These are phyloP conservation scores for Megaptera novaeangliae DNA, from an alignment of 2,113 vertebrate species.

Conservation along the genomic window DNA sequence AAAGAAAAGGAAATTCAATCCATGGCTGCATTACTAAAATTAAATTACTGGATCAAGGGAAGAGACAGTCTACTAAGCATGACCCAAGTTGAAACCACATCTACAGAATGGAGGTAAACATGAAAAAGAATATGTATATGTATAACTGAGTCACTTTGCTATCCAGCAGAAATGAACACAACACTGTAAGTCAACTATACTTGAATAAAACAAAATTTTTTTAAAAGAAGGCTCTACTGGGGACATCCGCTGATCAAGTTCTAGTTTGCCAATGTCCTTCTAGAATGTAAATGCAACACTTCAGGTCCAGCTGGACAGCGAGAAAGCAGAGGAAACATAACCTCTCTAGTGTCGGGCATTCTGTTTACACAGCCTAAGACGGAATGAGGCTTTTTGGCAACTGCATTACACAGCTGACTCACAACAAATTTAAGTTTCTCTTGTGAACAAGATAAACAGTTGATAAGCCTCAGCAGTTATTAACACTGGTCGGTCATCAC, in stretches of 20 bases:
- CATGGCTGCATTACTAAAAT: constrained; percentile 16
- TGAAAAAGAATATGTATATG: neutral
- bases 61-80: neutral
- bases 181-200: neutral
- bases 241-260: neutral
- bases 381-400: neutral
- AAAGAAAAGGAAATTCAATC: neutral
- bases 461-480: neutral
- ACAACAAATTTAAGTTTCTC: neutral
- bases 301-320: neutral
- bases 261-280: neutral
- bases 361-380: neutral
- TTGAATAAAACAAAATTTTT: neutral
- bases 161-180: neutral
- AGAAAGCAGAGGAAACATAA: neutral
- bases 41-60: constrained; percentile 18
- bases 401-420: neutral
- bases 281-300: neutral
- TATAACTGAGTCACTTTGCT: neutral
- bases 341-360: neutral
- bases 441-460: neutral
- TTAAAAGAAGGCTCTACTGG: neutral
- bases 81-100: neutral
- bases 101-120: neutral
- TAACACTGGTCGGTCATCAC: neutral